Evolutionary conservation across 1,140 invertebrate species (phyloP).

Genomic region (Microplitis mediator): DNA sequence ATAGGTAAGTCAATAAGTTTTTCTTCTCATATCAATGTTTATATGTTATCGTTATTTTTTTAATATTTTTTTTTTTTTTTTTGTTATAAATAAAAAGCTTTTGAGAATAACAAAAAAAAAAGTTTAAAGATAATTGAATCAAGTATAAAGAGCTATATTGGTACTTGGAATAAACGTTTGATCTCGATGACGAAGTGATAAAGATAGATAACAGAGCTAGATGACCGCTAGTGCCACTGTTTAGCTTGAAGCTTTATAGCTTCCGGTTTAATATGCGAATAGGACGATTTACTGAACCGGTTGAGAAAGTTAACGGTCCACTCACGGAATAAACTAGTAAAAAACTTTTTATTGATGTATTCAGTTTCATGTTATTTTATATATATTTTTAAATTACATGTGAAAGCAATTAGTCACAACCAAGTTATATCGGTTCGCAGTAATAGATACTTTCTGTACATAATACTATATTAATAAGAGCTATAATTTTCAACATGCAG

Average conservation of each 20-base stretch:
- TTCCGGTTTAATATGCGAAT: constrained; percentile 18
- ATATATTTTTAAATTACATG: not conserved
- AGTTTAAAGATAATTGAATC: not conserved
- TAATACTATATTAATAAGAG: not conserved
- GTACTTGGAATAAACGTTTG: not conserved
- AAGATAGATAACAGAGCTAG: not conserved
- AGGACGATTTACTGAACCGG: constrained; percentile 22
- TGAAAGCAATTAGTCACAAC: not conserved
- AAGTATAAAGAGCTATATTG: not conserved
- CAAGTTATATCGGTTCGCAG: not conserved
- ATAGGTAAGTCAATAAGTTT: not conserved
- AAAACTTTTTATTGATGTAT: not conserved
- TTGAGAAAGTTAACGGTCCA: constrained; percentile 30
- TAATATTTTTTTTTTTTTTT: no score
- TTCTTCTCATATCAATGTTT: not conserved
- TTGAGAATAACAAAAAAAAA: not conserved
- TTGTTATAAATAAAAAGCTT: not conserved
- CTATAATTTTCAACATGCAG: no score
- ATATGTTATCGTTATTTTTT: no score
- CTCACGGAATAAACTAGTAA: not conserved
- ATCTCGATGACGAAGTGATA: not conserved
- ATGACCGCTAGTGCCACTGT: constrained; percentile 1
- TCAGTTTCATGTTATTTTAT: not conserved
- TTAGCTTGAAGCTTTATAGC: not conserved
- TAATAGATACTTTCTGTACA: not conserved